Evolutionary conservation across 23 tunicate genomes (phyloP), one percentile per base, ranked within the genome.

Genomic region (Phallusia fumigata): DNA sequence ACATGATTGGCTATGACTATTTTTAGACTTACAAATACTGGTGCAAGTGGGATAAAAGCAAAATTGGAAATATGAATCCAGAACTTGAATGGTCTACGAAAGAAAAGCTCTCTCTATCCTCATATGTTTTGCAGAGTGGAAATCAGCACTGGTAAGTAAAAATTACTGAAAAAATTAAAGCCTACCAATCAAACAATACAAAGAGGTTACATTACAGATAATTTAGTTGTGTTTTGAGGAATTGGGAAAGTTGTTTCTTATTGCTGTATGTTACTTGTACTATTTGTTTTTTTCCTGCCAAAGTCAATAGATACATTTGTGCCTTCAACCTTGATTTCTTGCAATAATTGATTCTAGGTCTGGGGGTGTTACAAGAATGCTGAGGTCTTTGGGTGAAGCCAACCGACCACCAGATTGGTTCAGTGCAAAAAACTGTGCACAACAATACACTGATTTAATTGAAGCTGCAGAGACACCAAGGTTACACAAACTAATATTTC

Each of bases 71-170:
- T 36, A 89, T 84, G 88, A 83, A 83, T 83, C 87, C 87, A 31
- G 86, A 87, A 32, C 76, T 85, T 65, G 76, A 76, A 45, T 92
- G 97, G 97, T 92, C 97, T 11, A 92, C 91, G 0, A 64, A 91
- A 47, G 97, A 92, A 80, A 92, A 92, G 76, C 86, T 92, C 5
- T 90, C 97, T 0, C 78, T 92, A 52, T 87, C 91, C 15, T 92
- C 97, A 12, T 92, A 87, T 87, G 97, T 92, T 34, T 84, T 83
- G 12, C 82, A 90, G 51, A 79, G 53, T 84, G 97, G 91, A 5
- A 90, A 87, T 65, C 97, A 87, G 86, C 91, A 92, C 76, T 92
- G 97, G 97, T 82, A 80, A 22, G 80, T n/a, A n/a, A n/a, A n/a
- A n/a, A n/a, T n/a, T n/a, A n/a, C n/a, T n/a, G n/a, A n/a, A n/a